Evolutionary conservation across 2,113 vertebrate species (phyloP), one percentile per base, ranked within the genome.

Genomic region (Malurus cyaneus): DNA sequence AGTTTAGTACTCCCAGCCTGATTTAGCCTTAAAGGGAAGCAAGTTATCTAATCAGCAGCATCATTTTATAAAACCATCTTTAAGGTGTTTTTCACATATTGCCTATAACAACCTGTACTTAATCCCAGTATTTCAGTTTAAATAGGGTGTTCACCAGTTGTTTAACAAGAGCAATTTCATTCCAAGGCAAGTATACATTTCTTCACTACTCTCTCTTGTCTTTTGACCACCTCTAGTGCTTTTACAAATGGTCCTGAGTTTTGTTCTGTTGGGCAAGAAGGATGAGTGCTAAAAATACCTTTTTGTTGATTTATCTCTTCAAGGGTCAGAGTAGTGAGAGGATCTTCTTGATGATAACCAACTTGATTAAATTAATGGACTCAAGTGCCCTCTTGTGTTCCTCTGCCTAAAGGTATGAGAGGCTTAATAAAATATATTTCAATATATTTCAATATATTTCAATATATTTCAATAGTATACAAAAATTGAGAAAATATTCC

Each of bases 361-460:
- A 47, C 29, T 83, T 87, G 41, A 84, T 49, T 31, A 84, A 94
- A 93, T 47, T 52, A 83, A 70, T 57, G 84, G 72, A 79, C 71
- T 94, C 23, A 84, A 95, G 79, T 93, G 93, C 95, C 94, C 88
- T 71, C 96, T 97, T 88, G 90, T 92, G 88, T 92, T 89, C 86
- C 47, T 85, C 34, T 79, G 46, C 21, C 14, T 46, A 32, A 96
- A 80, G 47, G 8, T 84, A 70, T n/a, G 15, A 79, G 7, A 59
- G 1, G 15, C 20, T 89, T 52, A 74, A 34, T 21, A 91, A 87
- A 90, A 56, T 44, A 47, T 2, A 25, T 29, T 39, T 39, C 39
- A 39, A 39, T 59, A 17, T 21, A 76, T 34, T 41, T 18, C 24
- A 15, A 41, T n/a, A n/a, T n/a, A 59, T 19, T 39, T 39, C 39